Evolutionary conservation across 1,140 invertebrate genomes (phyloP), one percentile per base, ranked within the genome.

Genomic region (Helicorthomorpha holstii): DNA sequence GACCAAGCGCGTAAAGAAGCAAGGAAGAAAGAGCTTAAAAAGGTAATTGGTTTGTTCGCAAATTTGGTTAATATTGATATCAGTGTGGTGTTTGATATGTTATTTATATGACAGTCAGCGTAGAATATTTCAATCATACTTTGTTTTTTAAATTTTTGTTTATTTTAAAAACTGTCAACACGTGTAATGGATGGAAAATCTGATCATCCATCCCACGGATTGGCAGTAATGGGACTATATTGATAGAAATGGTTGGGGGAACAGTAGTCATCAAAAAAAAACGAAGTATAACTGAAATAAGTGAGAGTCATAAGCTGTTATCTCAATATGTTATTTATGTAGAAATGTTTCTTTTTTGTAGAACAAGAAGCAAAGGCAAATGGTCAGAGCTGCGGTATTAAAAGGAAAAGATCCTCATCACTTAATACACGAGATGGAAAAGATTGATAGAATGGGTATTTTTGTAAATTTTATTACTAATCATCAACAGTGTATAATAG

Each of bases 1-100:
- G 93, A 98, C 71, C 92, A 96, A 82, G 92, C 91, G 51, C 73
- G 90, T 91, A 81, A 85, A 73, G 93, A 97, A 70, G 92, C 92
- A 16, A 76, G 93, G 54, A 96, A 95, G 68, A 91, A 91, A 66
- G 93, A 98, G 70, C 67, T 97, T 19, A 98, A 96, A 67, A 98
- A 97, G 64, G 69, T 71, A 60, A 53, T 3, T 54, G 25, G 3
- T 52, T 22, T 43, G 14, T 57, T 46, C n/a, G n/a, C n/a, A n/a
- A n/a, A n/a, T n/a, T n/a, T n/a, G n/a, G n/a, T n/a, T n/a, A n/a
- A n/a, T n/a, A n/a, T n/a, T n/a, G n/a, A n/a, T n/a, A n/a, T n/a
- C n/a, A n/a, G n/a, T n/a, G n/a, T 45, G 34, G 23, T 47, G 19
- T 45, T 45, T 19, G 19, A 4, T 12, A 45, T 45, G 16, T 4